A percentile compares a stretch with the other conserved stretches of the same genome.
phyloP scores from a whole-genome alignment of 2,113 vertebrate genomes.

The Marcusenius ussheri region DNA sequence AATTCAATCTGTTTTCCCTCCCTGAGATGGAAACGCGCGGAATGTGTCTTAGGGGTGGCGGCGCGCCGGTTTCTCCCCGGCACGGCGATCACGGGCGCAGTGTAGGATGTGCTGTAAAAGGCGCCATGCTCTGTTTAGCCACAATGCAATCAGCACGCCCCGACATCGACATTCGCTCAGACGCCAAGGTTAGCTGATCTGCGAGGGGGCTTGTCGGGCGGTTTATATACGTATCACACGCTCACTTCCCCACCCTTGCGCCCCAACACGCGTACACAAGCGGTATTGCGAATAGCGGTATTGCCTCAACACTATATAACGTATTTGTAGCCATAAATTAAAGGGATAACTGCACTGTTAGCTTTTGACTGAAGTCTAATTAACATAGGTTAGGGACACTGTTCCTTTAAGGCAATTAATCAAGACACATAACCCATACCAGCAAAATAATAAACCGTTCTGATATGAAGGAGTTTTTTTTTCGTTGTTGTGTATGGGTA shows the following conservation, averaged over 20 bases:
- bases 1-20: conserved; percentile 27
- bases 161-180: conserved; percentile 23
- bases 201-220: conserved; percentile 25
- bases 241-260: conserved; percentile 27
- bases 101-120: conserved; percentile 33
- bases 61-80: conserved; percentile 12
- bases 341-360: neutral
- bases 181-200: conserved; percentile 35
- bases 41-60: conserved; percentile 25
- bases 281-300: neutral
- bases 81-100: conserved; percentile 27
- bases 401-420: neutral
- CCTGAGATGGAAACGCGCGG: conserved; percentile 7
- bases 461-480: neutral
- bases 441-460: neutral
- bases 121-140: conserved; percentile 30
- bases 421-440: neutral
- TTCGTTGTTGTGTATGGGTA: neutral
- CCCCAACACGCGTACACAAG: neutral
- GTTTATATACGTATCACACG: conserved; percentile 19
- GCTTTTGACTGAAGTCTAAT: neutral
- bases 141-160: conserved; percentile 21
- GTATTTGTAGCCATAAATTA: neutral
- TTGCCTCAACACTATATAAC: neutral
- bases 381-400: neutral